phyloP scores from a whole-genome alignment of 2,888 invertebrate genomes.

The Caenorhabditis angaria region DNA sequence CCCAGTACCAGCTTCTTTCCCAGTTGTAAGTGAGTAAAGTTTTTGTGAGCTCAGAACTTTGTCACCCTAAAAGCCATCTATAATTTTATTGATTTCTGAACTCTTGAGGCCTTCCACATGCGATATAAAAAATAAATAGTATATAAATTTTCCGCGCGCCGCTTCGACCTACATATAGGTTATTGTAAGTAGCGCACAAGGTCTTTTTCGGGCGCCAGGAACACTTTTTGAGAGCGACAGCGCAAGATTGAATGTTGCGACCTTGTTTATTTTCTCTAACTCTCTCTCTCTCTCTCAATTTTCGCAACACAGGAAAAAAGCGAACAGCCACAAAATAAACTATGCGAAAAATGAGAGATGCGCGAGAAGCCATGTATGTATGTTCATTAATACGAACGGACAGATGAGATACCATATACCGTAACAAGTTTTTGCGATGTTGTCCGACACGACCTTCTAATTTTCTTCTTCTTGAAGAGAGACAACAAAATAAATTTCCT shows the following conservation, averaged over 20 bases:
- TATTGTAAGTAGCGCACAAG: slow-evolving; percentile 47
- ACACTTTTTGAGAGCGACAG: slow-evolving; percentile 12
- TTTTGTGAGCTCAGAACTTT: no score
- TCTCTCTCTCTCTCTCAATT: not conserved
- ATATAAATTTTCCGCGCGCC: no score
- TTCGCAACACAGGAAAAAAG: not conserved
- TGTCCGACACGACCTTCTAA: not conserved
- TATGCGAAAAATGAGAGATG: not conserved
- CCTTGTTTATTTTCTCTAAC: slow-evolving; percentile 36
- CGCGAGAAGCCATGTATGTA: not conserved
- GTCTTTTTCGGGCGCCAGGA: slow-evolving; percentile 36
- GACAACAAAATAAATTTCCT: no score
- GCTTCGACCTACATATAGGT: slow-evolving; percentile 50
- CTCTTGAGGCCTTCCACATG: no score
- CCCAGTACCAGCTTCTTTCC: no score
- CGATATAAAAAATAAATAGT: no score
- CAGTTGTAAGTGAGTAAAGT: no score
- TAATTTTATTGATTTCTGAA: no score
- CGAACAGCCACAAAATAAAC: no score
- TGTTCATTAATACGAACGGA: slow-evolving; percentile 1
- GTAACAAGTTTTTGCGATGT: not conserved
- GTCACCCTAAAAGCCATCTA: no score
- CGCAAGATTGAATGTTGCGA: slow-evolving; percentile 36
- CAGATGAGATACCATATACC: slow-evolving; percentile 4
- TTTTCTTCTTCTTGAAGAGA: no score